Evolutionary conservation across 2,113 vertebrate genomes (phyloP), one percentile per base, ranked within the genome.

Genomic region (Picathartes gymnocephalus): DNA sequence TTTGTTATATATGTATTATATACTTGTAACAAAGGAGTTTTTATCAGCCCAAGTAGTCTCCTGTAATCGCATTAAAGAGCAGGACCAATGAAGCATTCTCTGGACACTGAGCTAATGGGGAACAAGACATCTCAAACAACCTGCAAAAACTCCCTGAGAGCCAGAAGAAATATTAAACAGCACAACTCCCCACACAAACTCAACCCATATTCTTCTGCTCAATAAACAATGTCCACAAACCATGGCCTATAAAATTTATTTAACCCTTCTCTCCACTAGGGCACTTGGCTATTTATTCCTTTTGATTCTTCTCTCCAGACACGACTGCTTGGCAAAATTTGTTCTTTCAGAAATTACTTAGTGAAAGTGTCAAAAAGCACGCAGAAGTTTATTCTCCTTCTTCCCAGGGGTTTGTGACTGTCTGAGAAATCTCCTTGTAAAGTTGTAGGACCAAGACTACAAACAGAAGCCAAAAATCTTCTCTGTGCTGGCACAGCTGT

Each of bases 1-100:
- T 93, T 58, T 93, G 81, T 81, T 90, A 83, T 93, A 90, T 88
- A 86, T 62, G 88, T 78, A 95, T 96, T 94, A 91, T 62, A 74
- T 62, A 85, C 81, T 81, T 90, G 57, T 60, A 94, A 95, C 89
- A 96, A 86, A 84, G 68, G 77, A 60, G 65, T 50, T 64, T 88
- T 86, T 53, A 68, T 71, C 69, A 86, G 72, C 37, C 72, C 78
- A 6, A 83, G 51, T 8, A 68, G 57, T 40, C 74, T 90, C 88
- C 76, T 71, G 56, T 71, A 71, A 86, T 83, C 60, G 7, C 13
- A 72, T 81, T 69, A 27, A 60, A 90, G 68, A 13, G 2, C 44
- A 82, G 47, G 86, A 86, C 48, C 60, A 68, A 19, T 18, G 44
- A 61, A 64, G 28, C 48, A 56, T 39, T 35, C 61, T 69, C 58